These are phyloP conservation scores for Apodemus sylvaticus DNA, from an alignment of 2,113 vertebrate species.

Conservation along the genomic window DNA sequence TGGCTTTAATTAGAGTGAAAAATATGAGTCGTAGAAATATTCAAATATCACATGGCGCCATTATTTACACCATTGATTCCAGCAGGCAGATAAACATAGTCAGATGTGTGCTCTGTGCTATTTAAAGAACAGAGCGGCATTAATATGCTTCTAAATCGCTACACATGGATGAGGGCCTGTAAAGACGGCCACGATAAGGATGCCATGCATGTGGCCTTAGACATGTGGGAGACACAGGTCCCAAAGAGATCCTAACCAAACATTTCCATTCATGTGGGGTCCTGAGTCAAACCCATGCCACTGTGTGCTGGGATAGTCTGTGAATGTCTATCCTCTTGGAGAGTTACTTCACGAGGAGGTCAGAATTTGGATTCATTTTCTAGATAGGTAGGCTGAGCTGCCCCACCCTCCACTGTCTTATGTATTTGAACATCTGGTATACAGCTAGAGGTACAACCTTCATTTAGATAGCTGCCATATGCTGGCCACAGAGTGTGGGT, in stretches of 20 bases:
- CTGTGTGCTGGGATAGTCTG: accelerated
- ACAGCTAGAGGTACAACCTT: neutral
- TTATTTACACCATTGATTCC: slow-evolving; percentile 67
- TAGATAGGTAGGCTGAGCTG: neutral
- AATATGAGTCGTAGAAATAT: slow-evolving; percentile 67
- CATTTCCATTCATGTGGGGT: accelerated
- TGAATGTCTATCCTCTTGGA: neutral
- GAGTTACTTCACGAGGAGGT: accelerated
- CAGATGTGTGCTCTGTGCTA: neutral
- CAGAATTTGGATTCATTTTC: neutral
- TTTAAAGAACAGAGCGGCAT: slow-evolving; percentile 24
- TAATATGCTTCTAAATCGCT: neutral
- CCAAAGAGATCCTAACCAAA: neutral
- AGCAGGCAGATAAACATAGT: slow-evolving; percentile 62
- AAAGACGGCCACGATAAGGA: neutral
- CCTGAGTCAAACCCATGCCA: accelerated
- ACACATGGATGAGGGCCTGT: neutral
- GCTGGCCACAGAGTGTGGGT: neutral
- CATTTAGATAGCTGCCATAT: neutral
- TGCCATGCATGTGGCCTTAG: accelerated
- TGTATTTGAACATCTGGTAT: neutral
- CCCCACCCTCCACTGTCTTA: neutral
- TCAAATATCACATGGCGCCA: slow-evolving; percentile 58
- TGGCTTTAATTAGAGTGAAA: slow-evolving; percentile 76
- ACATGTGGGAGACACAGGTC: neutral